Base-by-base conservation (phyloP, 1,140 invertebrate species). In the Ditylenchus dipsaci region DNA sequence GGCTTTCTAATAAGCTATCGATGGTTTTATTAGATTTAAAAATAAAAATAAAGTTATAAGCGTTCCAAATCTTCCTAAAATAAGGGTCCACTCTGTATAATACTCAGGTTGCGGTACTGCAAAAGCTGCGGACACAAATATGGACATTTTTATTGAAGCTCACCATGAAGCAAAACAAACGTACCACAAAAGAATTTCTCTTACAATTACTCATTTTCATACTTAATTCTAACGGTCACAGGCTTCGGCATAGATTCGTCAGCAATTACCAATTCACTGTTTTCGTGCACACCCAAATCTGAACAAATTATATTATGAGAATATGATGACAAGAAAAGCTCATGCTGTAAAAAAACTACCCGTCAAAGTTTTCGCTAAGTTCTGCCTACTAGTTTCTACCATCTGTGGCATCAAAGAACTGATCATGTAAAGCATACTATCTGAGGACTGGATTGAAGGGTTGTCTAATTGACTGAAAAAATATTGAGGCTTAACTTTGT, bases 331-430 rank as follows among this genome's bases (percentile, higher is more conserved):
- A 61, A 8, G 3, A n/a, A 7, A 7, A 21, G 19, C n/a, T 21
- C 5, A 3, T 61, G 26, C n/a, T n/a, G n/a, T n/a, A 61, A n/a
- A 61, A 43, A 61, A 13, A 26, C 1, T 7, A 68, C 67, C 67
- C 42, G 72, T 72, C 27, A 71, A 64, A 49, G 71, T 64, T 67
- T 73, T 76, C 1, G 38, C 19, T n/a, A 79, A 63, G 60, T 79
- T 79, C 23, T 58, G 19, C 33, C 69, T 66, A 53, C 72, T 76
- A 21, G 57, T 33, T 29, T 71, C 59, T 43, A 68, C 68, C 21
- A 79, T 38, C 30, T 82, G 62, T 11, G 78, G 78, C 9, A 80
- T 61, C 15, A 80, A 56, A 15, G 63, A 23, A 61, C 65, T 82
- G 63, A 82, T 74, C 15, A 71, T 65, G 57, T 74, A 82, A 15